phyloP scores from a whole-genome alignment of 2,113 vertebrate genomes.

The Anser brachyrhynchus region DNA sequence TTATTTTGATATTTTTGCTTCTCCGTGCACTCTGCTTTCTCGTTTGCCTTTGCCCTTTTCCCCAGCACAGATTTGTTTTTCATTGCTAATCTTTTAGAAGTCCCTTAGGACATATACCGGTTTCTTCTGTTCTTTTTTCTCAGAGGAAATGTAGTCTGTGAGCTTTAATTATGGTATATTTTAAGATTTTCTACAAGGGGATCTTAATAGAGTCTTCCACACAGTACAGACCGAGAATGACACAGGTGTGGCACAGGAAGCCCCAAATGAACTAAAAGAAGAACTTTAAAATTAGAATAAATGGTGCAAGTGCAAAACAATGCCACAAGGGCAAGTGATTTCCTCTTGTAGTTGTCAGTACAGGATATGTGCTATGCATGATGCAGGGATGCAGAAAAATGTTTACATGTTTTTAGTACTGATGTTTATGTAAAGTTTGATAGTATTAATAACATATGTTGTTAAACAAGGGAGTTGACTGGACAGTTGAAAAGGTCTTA shows the following conservation, averaged over 20 bases:
- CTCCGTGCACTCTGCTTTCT: not conserved
- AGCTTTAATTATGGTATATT: constrained; percentile 40
- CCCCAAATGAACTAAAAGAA: constrained; percentile 32
- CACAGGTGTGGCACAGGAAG: constrained; percentile 53
- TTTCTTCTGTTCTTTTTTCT: not conserved
- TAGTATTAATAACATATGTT: not conserved
- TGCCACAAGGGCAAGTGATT: constrained; percentile 18
- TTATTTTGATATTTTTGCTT: constrained; percentile 50
- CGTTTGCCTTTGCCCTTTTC: constrained; percentile 33
- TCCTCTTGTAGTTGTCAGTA: constrained; percentile 16
- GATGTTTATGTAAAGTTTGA: not conserved
- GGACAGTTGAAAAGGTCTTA: not conserved
- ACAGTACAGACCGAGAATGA: not conserved
- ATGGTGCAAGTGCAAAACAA: not conserved
- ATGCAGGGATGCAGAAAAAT: not conserved
- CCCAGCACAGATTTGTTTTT: constrained; percentile 1
- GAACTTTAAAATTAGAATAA: constrained; percentile 62
- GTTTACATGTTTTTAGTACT: not conserved
- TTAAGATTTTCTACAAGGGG: constrained; percentile 23
- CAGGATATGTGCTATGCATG: constrained; percentile 1
- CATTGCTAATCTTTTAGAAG: not conserved
- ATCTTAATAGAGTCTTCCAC: not conserved
- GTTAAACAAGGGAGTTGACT: not conserved
- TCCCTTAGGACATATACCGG: not conserved
- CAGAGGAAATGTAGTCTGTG: not conserved